These are phyloP conservation scores for Chromoteleia sp. DNA, from an alignment of 2,888 invertebrate genomes.

Conservation along the genomic window DNA sequence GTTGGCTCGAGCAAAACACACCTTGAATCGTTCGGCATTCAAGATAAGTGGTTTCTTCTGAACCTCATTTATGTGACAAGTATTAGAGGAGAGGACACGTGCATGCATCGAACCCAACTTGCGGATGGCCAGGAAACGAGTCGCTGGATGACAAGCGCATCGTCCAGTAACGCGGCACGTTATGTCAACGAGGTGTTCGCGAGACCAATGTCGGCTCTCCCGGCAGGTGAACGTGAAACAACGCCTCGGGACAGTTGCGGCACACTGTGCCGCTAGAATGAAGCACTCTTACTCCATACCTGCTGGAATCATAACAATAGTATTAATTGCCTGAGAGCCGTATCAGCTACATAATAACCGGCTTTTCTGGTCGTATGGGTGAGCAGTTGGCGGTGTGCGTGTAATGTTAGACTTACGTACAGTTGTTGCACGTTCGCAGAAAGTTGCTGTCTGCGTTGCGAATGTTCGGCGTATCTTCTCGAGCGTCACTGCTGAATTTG, in stretches of 20 bases:
- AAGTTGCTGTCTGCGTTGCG: slow-evolving; percentile 37
- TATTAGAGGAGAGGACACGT: neutral
- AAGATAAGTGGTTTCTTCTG: slow-evolving; percentile 6
- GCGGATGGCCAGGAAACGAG: neutral
- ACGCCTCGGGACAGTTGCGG: slow-evolving; percentile 73
- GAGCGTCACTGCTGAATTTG: neutral
- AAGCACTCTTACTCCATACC: slow-evolving; percentile 72
- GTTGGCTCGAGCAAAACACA: slow-evolving; percentile 27
- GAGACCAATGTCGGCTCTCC: neutral
- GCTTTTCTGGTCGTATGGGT: slow-evolving; percentile 62
- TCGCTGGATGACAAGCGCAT: slow-evolving; percentile 1
- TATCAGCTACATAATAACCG: slow-evolving; percentile 83
- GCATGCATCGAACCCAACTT: neutral
- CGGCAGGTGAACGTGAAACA: slow-evolving; percentile 2
- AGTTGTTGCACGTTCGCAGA: slow-evolving; percentile 40
- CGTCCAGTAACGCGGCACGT: neutral
- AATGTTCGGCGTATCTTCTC: neutral
- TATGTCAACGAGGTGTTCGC: slow-evolving; percentile 2
- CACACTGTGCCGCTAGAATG: slow-evolving; percentile 72
- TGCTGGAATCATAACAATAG: slow-evolving; percentile 83
- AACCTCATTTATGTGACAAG: neutral
- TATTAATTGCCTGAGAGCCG: slow-evolving; percentile 82
- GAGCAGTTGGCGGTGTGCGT: slow-evolving; percentile 10
- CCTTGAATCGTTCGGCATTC: slow-evolving; percentile 13
- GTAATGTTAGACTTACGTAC: slow-evolving; percentile 15